Conservation (phyloP, 2,888 invertebrate species). For the Lottia scabra region DNA sequence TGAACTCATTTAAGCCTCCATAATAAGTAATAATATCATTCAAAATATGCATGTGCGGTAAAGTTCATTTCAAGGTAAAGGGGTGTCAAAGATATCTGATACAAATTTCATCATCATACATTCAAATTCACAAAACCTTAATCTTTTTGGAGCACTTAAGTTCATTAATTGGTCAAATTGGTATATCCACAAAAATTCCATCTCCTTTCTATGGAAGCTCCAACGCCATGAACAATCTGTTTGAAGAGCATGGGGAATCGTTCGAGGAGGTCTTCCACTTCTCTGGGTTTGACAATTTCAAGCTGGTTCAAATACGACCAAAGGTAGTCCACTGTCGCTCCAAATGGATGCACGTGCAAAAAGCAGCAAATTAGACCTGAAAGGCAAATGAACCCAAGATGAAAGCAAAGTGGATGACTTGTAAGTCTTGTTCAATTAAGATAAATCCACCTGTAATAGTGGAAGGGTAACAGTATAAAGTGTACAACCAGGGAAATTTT, state of each 20-base stretch:
- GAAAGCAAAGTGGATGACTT: neutral
- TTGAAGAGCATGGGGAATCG: slow-evolving; percentile 85
- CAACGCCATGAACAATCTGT: slow-evolving; percentile 83
- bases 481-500: too few relatives aligned
- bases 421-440: neutral
- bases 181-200: slow-evolving; percentile 85
- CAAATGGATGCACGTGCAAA: slow-evolving; percentile 92
- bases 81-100: too few relatives aligned
- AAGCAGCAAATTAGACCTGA: slow-evolving; percentile 85
- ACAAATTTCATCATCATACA: too few relatives aligned
- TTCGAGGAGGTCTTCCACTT: slow-evolving; percentile 74
- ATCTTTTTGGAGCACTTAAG: neutral
- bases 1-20: too few relatives aligned
- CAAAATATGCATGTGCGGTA: too few relatives aligned
- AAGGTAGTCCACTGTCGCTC: slow-evolving; percentile 89
- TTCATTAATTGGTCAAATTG: neutral
- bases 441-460: too few relatives aligned
- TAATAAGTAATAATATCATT: too few relatives aligned
- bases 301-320: slow-evolving; percentile 90
- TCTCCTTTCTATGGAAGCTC: slow-evolving; percentile 85
- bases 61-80: too few relatives aligned
- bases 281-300: slow-evolving; percentile 78
- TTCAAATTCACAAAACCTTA: neutral
- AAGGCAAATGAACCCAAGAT: neutral
- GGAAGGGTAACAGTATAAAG: too few relatives aligned